Base-by-base conservation (phyloP, 2,113 vertebrate species). In the Macaca mulatta region DNA sequence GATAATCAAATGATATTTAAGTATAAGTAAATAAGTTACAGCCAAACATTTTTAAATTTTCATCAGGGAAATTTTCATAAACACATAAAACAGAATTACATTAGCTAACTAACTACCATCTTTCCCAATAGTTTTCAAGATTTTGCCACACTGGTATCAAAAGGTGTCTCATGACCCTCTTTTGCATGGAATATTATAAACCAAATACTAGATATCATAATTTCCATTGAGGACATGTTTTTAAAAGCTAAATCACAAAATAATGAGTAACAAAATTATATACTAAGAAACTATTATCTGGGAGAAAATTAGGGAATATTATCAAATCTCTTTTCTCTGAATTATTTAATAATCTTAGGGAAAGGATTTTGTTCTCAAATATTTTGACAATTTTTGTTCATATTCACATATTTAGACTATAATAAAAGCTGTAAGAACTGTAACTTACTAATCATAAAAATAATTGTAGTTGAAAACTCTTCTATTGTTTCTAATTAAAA, bases 381-480 rank as follows among this genome's bases (percentile, higher is more conserved):
- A 89, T 74, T 83, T 91, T 74, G 2, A 89, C 27, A 95, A 93
- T 13, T 89, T 89, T 92, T 52, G 52, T 96, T 69, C 8, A 82
- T 0, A n/a, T 27, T 35, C 48, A 81, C 32, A 75, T 18, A 80
- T 50, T 82, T 30, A 45, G 8, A 85, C 10, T 75, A 22, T 23
- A 88, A 67, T 17, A 67, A 81, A 82, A 67, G 11, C 1, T 18
- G 22, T 23, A 74, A 78, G 52, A 38, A 25, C 38, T 25, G 35
- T 1, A 45, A 38, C 8, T 67, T 87, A 89, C 77, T 6, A 90
- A 83, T 22, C 7, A 69, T 35, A 61, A 75, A 59, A 55, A 55
- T n/a, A 43, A 2, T 9, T 50, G 57, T 90, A 67, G 2, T 77
- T 90, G 55, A 83, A 89, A 85, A 48, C 4, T 64, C 20, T 75